phyloP scores from a whole-genome alignment of 2,797 vertebrate species.

The Cuniculus paca region DNA sequence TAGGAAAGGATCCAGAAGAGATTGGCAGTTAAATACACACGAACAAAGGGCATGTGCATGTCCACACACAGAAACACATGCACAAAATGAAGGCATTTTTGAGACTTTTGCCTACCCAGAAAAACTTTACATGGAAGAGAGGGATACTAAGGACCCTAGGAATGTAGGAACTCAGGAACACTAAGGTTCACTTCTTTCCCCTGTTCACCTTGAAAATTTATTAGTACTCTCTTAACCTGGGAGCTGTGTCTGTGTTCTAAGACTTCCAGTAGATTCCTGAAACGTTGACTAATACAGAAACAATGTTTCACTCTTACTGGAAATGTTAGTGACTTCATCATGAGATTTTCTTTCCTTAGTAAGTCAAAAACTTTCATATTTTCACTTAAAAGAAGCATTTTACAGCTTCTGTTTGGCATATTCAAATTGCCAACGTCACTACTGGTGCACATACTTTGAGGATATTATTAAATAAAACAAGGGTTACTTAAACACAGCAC shows the following conservation, averaged over 20 bases:
- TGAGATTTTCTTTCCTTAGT: not conserved
- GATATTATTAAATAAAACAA: not conserved
- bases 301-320: not conserved
- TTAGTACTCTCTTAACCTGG: not conserved
- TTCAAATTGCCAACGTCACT: not conserved
- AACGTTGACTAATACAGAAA: too few relatives aligned
- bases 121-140: constrained; percentile 9
- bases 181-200: not conserved
- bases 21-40: not conserved
- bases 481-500: not conserved
- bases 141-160: not conserved
- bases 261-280: not conserved
- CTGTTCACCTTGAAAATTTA: not conserved
- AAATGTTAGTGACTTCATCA: not conserved
- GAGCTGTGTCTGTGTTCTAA: not conserved
- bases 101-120: not conserved
- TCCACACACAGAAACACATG: not conserved
- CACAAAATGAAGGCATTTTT: not conserved
- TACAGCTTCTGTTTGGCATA: not conserved
- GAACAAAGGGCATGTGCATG: too few relatives aligned
- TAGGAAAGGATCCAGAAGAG: not conserved
- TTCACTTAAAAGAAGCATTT: not conserved
- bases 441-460: not conserved
- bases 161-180: not conserved
- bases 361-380: not conserved